Evolutionary conservation across 2,888 invertebrate species (phyloP), one percentile per base, ranked within the genome.

Genomic region (Xiphydria camelus): DNA sequence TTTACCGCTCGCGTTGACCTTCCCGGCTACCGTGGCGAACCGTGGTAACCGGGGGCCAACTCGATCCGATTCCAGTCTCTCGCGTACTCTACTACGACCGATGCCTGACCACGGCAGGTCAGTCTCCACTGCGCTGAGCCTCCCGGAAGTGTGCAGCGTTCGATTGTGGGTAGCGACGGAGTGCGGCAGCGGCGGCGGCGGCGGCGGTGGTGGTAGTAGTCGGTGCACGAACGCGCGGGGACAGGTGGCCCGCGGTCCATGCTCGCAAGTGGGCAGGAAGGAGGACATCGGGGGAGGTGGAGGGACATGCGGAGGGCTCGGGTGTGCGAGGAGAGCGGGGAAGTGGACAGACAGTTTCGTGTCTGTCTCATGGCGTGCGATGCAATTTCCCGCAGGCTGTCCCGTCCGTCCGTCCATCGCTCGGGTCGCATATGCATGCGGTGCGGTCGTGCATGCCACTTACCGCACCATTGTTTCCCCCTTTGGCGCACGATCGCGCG

Each of bases 181-280:
- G n/a, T n/a, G n/a, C n/a, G 26, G 14, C 26, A 26, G 26, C 6
- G 26, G 26, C n/a, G n/a, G n/a, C n/a, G n/a, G n/a, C n/a, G n/a
- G n/a, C n/a, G n/a, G n/a, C n/a, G n/a, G n/a, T n/a, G n/a, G n/a
- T n/a, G n/a, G n/a, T n/a, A n/a, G n/a, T n/a, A n/a, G n/a, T n/a
- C n/a, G n/a, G n/a, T n/a, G n/a, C n/a, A n/a, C n/a, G n/a, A n/a
- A n/a, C n/a, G 51, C 46, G 52, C 45, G 51, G 58, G 55, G 62
- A 65, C 64, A 65, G 65, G 61, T 65, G 65, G 62, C 55, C 52
- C 9, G n/a, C n/a, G 53, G 48, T 61, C 53, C 55, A 49, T 53
- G 56, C 48, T 55, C 55, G 57, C 55, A 62, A 65, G 64, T 64
- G 64, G 57, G 54, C 65, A 61, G 62, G n/a, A 18, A 33, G 33